Evolutionary conservation across 2,888 invertebrate genomes (phyloP), one percentile per base, ranked within the genome.

Genomic region (Plebejus melissa): DNA sequence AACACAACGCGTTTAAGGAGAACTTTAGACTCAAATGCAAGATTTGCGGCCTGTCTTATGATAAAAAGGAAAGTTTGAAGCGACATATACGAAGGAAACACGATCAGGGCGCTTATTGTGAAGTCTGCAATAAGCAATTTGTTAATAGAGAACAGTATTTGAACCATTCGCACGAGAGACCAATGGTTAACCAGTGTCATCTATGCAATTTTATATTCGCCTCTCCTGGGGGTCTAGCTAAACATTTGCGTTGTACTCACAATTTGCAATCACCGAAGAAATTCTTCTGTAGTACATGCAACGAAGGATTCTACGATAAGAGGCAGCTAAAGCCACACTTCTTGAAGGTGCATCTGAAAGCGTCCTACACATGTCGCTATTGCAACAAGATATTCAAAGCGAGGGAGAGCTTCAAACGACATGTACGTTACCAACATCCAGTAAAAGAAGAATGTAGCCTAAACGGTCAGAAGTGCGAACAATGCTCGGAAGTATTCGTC

Each of bases 21-120:
- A 84, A 90, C 74, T 93, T 91, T 76, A 84, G 88, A 78, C 82
- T 91, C 69, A 92, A 91, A 79, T 93, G 93, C 79, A 86, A 85
- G 74, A 87, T 92, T 76, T 93, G 93, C 77, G 88, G 89, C 77
- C 81, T 93, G n/a, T 92, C 92, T 0, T 93, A 93, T 70, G 87
- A 91, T 76, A 93, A 91, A 80, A 86, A 91, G n/a, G 91, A 92
- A 75, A 93, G 93, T 78, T 82, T 93, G 1, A 92, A 92, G 79
- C 82, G 91, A 4, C 93, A 93, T 78, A 85, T 93, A 0, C 81
- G 88, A 72, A 83, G 93, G 75, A 93, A 93, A 83, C 93, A 93
- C 50, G 89, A 88, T 7, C 81, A 83, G n/a, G 87, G 86, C 0
- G 86, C 88, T 0, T 84, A 85, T 75, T 92, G 93, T 77, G 87